Evolutionary conservation across 2,888 invertebrate genomes (phyloP).

Genomic region (Philopedon plagiatum): DNA sequence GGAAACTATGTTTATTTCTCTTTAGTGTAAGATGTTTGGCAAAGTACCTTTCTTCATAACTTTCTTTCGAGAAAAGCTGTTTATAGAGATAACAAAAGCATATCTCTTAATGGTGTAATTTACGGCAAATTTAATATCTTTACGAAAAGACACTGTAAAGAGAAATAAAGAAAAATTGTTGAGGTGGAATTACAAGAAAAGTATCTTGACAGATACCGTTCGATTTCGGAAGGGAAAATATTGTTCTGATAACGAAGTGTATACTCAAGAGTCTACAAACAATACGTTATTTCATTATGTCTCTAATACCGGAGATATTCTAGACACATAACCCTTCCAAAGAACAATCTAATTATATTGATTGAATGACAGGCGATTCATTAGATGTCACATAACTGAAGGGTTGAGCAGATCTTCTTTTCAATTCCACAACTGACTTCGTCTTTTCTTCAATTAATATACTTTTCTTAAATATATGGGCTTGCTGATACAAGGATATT

Average conservation of each 20-base stretch:
- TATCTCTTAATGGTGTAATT: neutral
- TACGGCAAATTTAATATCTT: slow-evolving; percentile 24
- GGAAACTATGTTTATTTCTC: too few relatives aligned
- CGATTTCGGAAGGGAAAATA: slow-evolving; percentile 47
- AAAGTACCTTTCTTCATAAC: too few relatives aligned
- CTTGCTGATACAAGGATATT: too few relatives aligned
- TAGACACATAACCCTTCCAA: slow-evolving; percentile 66
- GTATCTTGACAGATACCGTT: slow-evolving; percentile 39
- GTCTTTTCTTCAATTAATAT: slow-evolving; percentile 15
- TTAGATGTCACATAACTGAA: slow-evolving; percentile 64
- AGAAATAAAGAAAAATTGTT: slow-evolving; percentile 26
- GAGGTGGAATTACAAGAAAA: slow-evolving; percentile 31
- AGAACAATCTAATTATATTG: slow-evolving; percentile 70
- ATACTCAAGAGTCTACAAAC: slow-evolving; percentile 60
- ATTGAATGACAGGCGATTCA: slow-evolving; percentile 71
- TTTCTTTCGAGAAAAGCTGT: too few relatives aligned
- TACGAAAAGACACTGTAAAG: slow-evolving; percentile 12
- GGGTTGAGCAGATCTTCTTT: slow-evolving; percentile 62
- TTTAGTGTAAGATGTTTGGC: too few relatives aligned
- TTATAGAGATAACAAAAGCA: too few relatives aligned
- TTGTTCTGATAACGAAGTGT: slow-evolving; percentile 53
- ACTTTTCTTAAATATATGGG: too few relatives aligned
- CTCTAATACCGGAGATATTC: slow-evolving; percentile 65
- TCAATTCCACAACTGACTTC: slow-evolving; percentile 10
- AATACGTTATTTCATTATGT: slow-evolving; percentile 66